Evolutionary conservation across 2,797 vertebrate genomes (phyloP), one percentile per base, ranked within the genome.

Genomic region (Syngnathus acus): DNA sequence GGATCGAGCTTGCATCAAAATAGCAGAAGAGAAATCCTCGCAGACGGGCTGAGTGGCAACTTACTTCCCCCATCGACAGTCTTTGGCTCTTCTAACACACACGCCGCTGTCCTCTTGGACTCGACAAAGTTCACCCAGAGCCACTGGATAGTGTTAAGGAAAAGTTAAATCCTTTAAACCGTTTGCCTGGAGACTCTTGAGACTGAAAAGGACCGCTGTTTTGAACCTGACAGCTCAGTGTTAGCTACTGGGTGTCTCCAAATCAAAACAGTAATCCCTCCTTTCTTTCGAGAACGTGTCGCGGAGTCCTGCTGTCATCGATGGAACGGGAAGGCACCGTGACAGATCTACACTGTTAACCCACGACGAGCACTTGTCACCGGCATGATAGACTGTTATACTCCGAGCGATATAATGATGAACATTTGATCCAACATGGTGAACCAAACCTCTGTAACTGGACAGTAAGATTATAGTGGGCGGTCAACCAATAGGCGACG

Each of bases 391-490:
- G 74, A 65, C 62, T 72, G 64, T 69, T 62, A 71, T 71, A 74
- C 69, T 70, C 62, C 63, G 64, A 64, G 67, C 54, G 68, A 72
- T 67, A 23, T 50, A 67, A 50, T 74, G 47, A 64, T 65, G 55
- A 68, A 59, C 71, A 47, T 51, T 79, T 70, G 76, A 88, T 83
- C 84, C 88, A 76, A 83, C 89, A 91, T 91, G 91, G 90, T 89
- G 82, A 73, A 71, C 68, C 51, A 53, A 67, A 73, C 32, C 66
- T 10, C 59, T 73, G 73, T 78, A 70, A 62, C 76, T 67, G 70
- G 69, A 73, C 67, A 68, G 65, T 69, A 72, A 82, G 82, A 78
- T 80, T 81, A 78, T 72, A 66, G 75, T 70, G 58, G 43, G 50
- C 23, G 37, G 47, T 13, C 59, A 74, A 65, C 89, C 89, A 91